These are phyloP conservation scores for Tokudaia muenninki DNA, from an alignment of 2,797 vertebrate species.

Conservation along the genomic window DNA sequence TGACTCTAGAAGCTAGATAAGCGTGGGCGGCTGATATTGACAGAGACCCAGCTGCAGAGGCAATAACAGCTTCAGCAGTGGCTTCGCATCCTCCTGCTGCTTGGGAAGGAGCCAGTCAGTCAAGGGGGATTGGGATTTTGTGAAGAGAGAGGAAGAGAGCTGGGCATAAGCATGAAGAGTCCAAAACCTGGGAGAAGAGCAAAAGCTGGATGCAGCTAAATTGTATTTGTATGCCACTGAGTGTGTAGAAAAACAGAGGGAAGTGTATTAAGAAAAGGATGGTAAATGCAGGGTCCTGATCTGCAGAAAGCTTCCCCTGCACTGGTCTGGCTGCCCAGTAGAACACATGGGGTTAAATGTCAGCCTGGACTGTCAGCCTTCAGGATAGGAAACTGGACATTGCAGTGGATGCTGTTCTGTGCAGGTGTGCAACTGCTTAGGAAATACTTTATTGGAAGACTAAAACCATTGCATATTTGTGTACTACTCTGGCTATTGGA, in stretches of 20 bases:
- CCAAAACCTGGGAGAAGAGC: rapidly evolving
- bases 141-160: not conserved
- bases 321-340: not conserved
- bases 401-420: not conserved
- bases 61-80: not conserved
- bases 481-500: not conserved
- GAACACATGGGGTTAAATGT: not conserved
- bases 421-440: not conserved
- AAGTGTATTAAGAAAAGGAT: too few relatives aligned
- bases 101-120: not conserved
- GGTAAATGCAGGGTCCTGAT: not conserved
- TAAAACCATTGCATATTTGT: not conserved
- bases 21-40: slow-evolving; percentile 66
- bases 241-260: not conserved
- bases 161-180: not conserved
- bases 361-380: not conserved
- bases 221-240: not conserved
- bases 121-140: not conserved
- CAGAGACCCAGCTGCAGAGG: not conserved
- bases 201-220: not conserved
- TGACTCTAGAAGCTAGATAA: not conserved
- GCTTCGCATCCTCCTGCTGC: not conserved
- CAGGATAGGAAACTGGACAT: not conserved
- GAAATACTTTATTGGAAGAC: not conserved
- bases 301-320: not conserved